Base-by-base conservation (phyloP, 1,140 invertebrate species). In the Penaeus chinensis region DNA sequence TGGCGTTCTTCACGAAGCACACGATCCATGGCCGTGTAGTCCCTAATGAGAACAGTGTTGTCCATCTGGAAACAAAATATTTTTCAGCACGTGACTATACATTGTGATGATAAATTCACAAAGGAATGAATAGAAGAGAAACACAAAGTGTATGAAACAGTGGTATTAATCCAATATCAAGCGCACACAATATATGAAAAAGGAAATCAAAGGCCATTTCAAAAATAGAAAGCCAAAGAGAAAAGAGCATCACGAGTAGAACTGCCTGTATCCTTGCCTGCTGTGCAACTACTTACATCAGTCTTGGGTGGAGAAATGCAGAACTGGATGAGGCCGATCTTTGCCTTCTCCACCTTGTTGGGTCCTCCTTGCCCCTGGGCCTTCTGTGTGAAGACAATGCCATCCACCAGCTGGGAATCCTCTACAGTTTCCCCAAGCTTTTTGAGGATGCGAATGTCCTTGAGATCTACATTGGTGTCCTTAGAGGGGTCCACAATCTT, bases 271-370 rank as follows among this genome's bases (percentile, higher is more conserved):
- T 54, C 54, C 54, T 24, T 2, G 5, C 54, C 54, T 54, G 54
- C 54, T 54, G 54, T 54, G 54, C 54, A 54, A 54, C 11, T 8
- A 93, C 94, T 95, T 93, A 98, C 97, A 94, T 99, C 98, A 88
- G 99, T 99, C 93, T 99, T 99, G 16, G 99, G 99, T 85, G 99
- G 98, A 69, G 99, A 99, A 92, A 99, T 98, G 92, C 99, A 99
- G 92, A 99, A 99, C 92, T 99, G 99, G 91, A 99, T 99, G 0
- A 99, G 94, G 89, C 97, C 99, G 93, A 99, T 99, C 93, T 99
- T 99, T 4, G 98, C 98, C 92, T 99, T 99, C 92, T 99, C 99
- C 89, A 99, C 94, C 91, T 96, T 95, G 90, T 95, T 97, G 1
- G 98, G 97, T 8, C 98, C 98, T 92, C 97, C 98, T 66, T 96